A percentile compares a stretch with the other conserved stretches of the same genome.
Conservation (phyloP, 2,113 vertebrate species). For the Datnioides undecimradiatus region DNA sequence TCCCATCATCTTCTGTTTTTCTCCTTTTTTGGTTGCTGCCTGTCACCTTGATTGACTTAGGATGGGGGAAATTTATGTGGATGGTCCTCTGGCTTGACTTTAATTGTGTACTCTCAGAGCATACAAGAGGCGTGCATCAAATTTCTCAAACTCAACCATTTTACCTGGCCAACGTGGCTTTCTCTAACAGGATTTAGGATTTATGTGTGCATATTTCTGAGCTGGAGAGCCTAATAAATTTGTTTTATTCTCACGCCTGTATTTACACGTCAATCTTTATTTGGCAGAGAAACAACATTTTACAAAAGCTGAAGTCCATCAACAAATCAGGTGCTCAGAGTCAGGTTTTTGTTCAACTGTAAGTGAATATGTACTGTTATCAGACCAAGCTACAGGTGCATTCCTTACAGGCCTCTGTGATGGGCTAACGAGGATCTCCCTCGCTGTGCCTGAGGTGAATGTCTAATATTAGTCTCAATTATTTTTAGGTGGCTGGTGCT, state of each 20-base stretch:
- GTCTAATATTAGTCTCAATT: constrained; percentile 77
- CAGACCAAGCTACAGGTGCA: constrained; percentile 58
- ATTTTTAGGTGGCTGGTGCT: constrained; percentile 87
- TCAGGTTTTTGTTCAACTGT: neutral
- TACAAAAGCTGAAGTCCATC: neutral
- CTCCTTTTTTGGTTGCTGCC: constrained; percentile 54
- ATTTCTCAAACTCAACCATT: constrained; percentile 6
- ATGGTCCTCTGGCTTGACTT: neutral
- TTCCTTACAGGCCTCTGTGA: constrained; percentile 55
- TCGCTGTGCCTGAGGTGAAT: constrained; percentile 42
- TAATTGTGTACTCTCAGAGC: neutral
- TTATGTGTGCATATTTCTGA: neutral
- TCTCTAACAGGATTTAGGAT: neutral
- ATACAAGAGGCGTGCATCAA: neutral
- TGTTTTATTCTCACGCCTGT: neutral
- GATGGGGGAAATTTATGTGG: neutral
- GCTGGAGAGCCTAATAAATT: neutral
- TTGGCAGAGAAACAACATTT: neutral
- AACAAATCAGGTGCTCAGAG: neutral
- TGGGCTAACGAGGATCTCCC: constrained; percentile 60
- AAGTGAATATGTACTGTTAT: neutral
- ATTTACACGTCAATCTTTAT: neutral
- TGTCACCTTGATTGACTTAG: constrained; percentile 24
- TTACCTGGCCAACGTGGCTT: neutral
- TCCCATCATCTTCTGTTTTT: constrained; percentile 49